Percentiles rank a stretch among this genome's conserved stretches.
phyloP scores from a whole-genome alignment of 2,888 invertebrate genomes.

The Mesorhabditis sp. region DNA sequence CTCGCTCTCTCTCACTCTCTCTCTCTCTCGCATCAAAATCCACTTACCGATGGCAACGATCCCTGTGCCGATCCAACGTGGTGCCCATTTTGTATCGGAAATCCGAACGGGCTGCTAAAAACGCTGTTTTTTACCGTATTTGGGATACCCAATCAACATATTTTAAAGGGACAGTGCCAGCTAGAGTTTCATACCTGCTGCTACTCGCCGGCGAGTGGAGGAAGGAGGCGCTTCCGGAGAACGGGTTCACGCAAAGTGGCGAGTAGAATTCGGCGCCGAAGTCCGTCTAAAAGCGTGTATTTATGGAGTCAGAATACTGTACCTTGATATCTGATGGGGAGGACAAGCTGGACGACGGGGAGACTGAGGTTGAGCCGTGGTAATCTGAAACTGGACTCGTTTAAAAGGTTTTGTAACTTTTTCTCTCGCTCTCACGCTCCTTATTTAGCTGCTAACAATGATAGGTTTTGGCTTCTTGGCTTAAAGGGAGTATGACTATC shows the following conservation, averaged over 20 bases:
- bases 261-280: not conserved
- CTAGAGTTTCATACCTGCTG: not conserved
- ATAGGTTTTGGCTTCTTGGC: too few relatives aligned
- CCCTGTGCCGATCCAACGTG: not conserved
- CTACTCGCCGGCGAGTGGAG: constrained; percentile 27
- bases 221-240: constrained; percentile 19
- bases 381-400: constrained; percentile 40
- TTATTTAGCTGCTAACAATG: too few relatives aligned
- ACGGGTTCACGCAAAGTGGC: constrained; percentile 12
- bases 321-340: constrained; percentile 33
- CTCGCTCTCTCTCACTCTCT: not conserved
- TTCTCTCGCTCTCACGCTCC: too few relatives aligned
- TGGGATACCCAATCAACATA: too few relatives aligned
- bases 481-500: too few relatives aligned
- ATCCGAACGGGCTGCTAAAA: constrained; percentile 1
- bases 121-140: not conserved
- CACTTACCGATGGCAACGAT: not conserved
- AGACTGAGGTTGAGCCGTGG: constrained; percentile 37
- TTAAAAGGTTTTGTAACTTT: not conserved
- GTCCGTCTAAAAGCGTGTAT: not conserved
- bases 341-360: constrained; percentile 39
- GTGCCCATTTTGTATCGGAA: not conserved
- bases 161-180: too few relatives aligned
- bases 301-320: too few relatives aligned
- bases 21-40: not conserved